These are phyloP conservation scores for Ciona savignyi DNA, from an alignment of 23 tunicate species.

Conservation along the genomic window DNA sequence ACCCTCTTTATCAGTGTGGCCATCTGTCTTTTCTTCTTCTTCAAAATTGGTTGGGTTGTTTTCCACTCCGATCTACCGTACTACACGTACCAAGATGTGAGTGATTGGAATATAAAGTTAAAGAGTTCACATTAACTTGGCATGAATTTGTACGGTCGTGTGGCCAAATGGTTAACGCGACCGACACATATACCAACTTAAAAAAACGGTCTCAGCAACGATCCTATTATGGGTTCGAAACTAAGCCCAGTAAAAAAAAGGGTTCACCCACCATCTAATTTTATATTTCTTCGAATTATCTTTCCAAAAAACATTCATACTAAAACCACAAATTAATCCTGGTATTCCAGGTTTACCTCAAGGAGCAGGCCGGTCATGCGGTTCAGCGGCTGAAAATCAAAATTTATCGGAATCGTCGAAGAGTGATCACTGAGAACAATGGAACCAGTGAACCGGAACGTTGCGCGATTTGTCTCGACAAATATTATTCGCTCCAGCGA, in stretches of 20 bases:
- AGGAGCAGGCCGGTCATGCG: constrained; percentile 2
- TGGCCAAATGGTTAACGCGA: too few relatives aligned
- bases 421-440: neutral
- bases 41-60: constrained; percentile 14
- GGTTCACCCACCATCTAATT: too few relatives aligned
- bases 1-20: neutral
- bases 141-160: too few relatives aligned
- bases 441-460: constrained; percentile 3
- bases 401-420: constrained; percentile 5
- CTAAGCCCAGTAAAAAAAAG: too few relatives aligned
- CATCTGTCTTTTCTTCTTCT: neutral
- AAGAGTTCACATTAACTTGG: too few relatives aligned
- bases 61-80: constrained; percentile 2
- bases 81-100: constrained; percentile 10
- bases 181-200: too few relatives aligned
- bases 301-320: too few relatives aligned
- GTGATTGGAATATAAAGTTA: too few relatives aligned
- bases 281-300: too few relatives aligned
- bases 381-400: constrained; percentile 7
- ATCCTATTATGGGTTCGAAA: too few relatives aligned
- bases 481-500: constrained; percentile 13
- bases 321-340: neutral
- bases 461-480: constrained; percentile 24
- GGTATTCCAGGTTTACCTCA: constrained; percentile 4
- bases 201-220: too few relatives aligned